Evolutionary conservation across 1,140 invertebrate species (phyloP).

Genomic region (Eumaeus atala): DNA sequence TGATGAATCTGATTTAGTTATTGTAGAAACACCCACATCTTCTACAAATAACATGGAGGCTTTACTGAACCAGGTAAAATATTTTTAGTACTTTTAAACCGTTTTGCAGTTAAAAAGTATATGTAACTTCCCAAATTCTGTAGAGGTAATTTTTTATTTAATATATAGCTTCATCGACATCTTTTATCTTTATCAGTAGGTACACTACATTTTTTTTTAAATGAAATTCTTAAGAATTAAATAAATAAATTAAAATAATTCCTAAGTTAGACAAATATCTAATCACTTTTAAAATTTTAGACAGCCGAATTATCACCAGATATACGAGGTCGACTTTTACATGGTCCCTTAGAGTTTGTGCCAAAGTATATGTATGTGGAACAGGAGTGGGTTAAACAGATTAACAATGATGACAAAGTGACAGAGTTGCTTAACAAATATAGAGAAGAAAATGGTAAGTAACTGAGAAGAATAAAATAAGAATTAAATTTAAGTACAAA

Average conservation of each 20-base stretch:
- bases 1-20: constrained; percentile 56
- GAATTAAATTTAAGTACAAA: no score
- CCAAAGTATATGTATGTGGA: constrained; percentile 61
- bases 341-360: constrained; percentile 47
- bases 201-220: not conserved
- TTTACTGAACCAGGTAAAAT: constrained; percentile 48
- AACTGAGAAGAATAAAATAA: not conserved
- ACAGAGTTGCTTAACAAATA: constrained; percentile 60
- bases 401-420: constrained; percentile 44
- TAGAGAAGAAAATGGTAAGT: constrained; percentile 53
- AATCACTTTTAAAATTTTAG: constrained; percentile 27
- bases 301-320: constrained; percentile 51
- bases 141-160: constrained; percentile 11
- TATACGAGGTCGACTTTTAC: constrained; percentile 41
- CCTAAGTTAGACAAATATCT: no score
- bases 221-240: no score
- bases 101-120: no score
- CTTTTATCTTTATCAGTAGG: not conserved
- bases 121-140: no score
- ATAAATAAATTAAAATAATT: no score
- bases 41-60: constrained; percentile 49
- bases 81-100: no score
- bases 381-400: constrained; percentile 47
- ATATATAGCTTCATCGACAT: not conserved
- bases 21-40: constrained; percentile 51